These are phyloP conservation scores for Volucella bombylans DNA, from an alignment of 2,888 invertebrate genomes.

Conservation along the genomic window DNA sequence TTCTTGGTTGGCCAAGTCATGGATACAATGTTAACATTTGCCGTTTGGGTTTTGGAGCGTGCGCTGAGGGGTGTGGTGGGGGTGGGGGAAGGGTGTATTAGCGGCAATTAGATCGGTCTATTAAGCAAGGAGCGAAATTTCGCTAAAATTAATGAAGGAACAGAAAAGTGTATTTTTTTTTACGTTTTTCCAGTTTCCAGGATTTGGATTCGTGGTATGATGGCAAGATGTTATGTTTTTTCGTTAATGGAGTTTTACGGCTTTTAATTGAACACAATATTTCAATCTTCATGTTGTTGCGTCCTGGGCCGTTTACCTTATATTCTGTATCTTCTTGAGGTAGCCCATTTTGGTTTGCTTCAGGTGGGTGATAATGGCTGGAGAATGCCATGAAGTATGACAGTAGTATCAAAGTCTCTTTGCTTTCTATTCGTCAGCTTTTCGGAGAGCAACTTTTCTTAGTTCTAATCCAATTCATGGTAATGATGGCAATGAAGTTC, in stretches of 20 bases:
- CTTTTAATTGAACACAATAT: constrained; percentile 67
- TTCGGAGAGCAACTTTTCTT: constrained; percentile 12
- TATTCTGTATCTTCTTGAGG: not conserved
- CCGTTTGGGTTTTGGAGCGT: constrained; percentile 12
- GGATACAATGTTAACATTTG: constrained; percentile 56
- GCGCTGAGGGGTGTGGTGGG: not conserved
- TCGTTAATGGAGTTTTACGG: constrained; percentile 61
- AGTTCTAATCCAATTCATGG: constrained; percentile 20
- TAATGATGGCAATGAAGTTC: constrained; percentile 26
- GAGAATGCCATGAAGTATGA: not conserved
- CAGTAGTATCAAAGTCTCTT: not conserved
- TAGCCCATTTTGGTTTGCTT: not conserved
- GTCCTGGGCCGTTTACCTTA: not conserved
- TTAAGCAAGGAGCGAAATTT: constrained; percentile 64
- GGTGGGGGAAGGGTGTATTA: constrained; percentile 32
- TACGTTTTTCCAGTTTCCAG: constrained; percentile 6
- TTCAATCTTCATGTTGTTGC: constrained; percentile 53
- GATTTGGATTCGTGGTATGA: not conserved
- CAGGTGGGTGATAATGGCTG: not conserved
- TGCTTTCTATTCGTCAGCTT: constrained; percentile 15
- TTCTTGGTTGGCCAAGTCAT: not conserved
- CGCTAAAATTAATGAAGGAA: constrained; percentile 65
- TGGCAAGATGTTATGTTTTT: constrained; percentile 41
- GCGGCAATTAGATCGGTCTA: constrained; percentile 70
- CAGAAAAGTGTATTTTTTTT: constrained; percentile 7